Conservation (phyloP, 2,888 invertebrate species). For the Diaperis boleti region DNA sequence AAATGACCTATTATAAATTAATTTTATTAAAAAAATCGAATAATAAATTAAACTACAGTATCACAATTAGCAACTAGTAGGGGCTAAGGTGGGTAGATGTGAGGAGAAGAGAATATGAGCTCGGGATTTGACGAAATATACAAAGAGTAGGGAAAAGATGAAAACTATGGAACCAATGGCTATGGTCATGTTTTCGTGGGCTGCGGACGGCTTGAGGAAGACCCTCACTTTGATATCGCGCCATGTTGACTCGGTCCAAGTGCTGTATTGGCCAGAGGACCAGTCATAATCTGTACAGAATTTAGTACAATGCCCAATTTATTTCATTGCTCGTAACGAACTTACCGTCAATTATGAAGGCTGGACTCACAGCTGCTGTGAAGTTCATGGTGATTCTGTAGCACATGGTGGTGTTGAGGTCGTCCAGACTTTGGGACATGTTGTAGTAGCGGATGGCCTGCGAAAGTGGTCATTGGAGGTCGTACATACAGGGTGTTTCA, state of each 20-base stretch:
- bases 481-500: too few species aligned
- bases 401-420: conserved; percentile 75
- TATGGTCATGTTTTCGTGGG: conserved; percentile 70
- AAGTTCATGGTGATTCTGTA: conserved; percentile 80
- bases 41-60: conserved; percentile 29
- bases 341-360: conserved; percentile 79
- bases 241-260: conserved; percentile 94
- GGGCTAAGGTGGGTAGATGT: conserved; percentile 48
- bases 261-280: conserved; percentile 81
- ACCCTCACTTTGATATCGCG: conserved; percentile 78
- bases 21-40: conserved; percentile 26
- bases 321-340: too few species aligned
- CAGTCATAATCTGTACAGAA: conserved; percentile 77
- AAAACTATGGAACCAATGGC: conserved; percentile 69
- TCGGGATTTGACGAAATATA: conserved; percentile 69
- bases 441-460: conserved; percentile 68
- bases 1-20: conserved; percentile 2
- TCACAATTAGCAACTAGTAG: conserved; percentile 53
- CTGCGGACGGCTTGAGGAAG: conserved; percentile 79
- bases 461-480: too few species aligned
- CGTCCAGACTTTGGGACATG: conserved; percentile 70
- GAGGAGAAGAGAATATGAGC: conserved; percentile 67
- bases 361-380: conserved; percentile 84
- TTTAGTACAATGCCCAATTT: too few species aligned
- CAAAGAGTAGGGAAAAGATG: conserved; percentile 67